These are phyloP conservation scores for Trachelus tabidus DNA, from an alignment of 2,888 invertebrate species.

Conservation along the genomic window DNA sequence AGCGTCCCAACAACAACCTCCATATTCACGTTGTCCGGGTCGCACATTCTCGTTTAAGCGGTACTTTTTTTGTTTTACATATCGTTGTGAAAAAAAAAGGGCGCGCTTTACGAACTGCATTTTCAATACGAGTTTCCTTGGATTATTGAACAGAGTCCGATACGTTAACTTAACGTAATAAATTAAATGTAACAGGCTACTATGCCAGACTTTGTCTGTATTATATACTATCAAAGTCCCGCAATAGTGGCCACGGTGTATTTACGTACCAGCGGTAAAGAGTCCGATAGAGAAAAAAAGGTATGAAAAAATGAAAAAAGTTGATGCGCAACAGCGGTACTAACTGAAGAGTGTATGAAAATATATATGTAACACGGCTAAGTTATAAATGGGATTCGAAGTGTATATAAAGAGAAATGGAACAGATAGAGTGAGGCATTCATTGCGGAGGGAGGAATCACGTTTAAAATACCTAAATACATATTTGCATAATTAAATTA, in stretches of 20 bases:
- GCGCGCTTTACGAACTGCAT: background rate
- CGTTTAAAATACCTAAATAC: background rate
- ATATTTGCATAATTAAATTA: background rate
- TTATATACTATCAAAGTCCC: constrained; percentile 32
- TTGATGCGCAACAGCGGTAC: background rate
- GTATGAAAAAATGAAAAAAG: background rate
- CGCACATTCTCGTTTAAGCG: background rate
- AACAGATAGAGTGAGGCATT: background rate
- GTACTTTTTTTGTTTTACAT: background rate
- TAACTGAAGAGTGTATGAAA: background rate
- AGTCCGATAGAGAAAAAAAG: background rate
- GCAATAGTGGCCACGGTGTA: constrained; percentile 32
- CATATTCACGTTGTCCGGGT: background rate
- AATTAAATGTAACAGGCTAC: background rate
- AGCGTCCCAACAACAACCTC: background rate
- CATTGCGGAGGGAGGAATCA: background rate
- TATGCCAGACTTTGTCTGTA: constrained; percentile 16
- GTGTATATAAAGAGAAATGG: background rate
- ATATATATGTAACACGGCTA: background rate
- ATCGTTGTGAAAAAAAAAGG: background rate
- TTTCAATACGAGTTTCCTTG: background rate
- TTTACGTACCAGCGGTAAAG: background rate
- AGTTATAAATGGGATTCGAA: background rate
- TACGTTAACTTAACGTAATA: background rate
- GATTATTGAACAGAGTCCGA: background rate